phyloP scores from a whole-genome alignment of 2,797 vertebrate genomes.

The Pipistrellus pipistrellus region DNA sequence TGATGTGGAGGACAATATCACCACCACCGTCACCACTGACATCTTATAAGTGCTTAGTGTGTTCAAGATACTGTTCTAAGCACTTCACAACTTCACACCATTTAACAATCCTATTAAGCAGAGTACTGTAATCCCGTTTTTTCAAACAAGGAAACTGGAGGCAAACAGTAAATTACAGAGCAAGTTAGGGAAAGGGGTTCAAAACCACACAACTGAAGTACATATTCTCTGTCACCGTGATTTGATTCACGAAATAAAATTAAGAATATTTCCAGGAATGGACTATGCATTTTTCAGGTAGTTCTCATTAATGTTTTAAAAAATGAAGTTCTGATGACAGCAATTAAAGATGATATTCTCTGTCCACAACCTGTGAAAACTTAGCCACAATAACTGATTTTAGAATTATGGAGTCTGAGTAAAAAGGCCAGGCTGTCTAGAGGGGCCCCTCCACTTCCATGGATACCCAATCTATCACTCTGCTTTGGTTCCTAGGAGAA shows the following conservation, averaged over 20 bases:
- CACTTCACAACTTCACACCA: neutral
- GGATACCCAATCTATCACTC: neutral
- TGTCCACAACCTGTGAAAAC: neutral
- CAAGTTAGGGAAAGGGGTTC: neutral
- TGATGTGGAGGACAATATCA: neutral
- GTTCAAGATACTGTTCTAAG: neutral
- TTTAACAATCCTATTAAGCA: neutral
- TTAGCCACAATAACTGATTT: slow-evolving; percentile 34
- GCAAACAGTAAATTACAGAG: neutral
- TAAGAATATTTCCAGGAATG: neutral
- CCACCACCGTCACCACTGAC: neutral
- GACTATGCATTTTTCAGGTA: neutral
- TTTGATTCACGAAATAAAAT: slow-evolving; percentile 24
- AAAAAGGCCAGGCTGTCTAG: neutral
- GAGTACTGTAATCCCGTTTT: neutral
- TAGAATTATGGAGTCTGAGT: neutral
- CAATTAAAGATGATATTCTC: slow-evolving; percentile 2
- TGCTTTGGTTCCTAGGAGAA: slow-evolving; percentile 28
- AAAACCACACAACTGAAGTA: neutral
- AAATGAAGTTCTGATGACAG: slow-evolving; percentile 8
- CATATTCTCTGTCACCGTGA: neutral
- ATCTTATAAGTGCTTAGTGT: neutral
- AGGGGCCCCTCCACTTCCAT: neutral
- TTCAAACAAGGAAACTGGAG: neutral
- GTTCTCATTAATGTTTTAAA: neutral